Evolutionary conservation across 1,140 invertebrate genomes (phyloP).

Genomic region (Nasonia giraulti): DNA sequence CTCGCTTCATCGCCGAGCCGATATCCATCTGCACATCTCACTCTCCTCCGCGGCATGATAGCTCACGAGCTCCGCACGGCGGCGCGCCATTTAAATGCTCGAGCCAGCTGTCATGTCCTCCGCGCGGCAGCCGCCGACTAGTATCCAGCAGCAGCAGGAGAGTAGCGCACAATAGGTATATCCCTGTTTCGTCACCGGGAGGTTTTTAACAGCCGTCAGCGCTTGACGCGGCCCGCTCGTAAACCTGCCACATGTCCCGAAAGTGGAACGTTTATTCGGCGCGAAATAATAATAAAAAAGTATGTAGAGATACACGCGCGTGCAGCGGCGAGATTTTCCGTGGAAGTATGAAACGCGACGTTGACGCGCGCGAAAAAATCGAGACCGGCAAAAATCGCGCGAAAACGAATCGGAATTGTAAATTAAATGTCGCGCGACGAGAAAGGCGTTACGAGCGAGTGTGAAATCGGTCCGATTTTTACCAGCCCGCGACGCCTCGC

Average conservation of each 20-base stretch:
- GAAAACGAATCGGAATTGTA: constrained; percentile 17
- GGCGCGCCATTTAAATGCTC: constrained; percentile 49
- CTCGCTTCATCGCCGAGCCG: neutral
- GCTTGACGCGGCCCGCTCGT: constrained; percentile 40
- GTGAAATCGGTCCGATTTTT: constrained; percentile 11
- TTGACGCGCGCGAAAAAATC: neutral
- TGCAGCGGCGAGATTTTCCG: neutral
- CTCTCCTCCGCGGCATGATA: neutral
- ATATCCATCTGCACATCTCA: constrained; percentile 34
- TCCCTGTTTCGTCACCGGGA: constrained; percentile 36
- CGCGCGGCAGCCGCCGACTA: constrained; percentile 16
- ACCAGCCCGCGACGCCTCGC: neutral
- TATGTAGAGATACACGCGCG: neutral
- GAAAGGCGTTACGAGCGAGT: constrained; percentile 11
- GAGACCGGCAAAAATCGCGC: no score
- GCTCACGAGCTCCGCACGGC: neutral
- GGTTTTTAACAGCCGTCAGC: constrained; percentile 50
- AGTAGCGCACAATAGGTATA: constrained; percentile 43
- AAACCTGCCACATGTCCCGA: constrained; percentile 53
- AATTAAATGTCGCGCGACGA: neutral
- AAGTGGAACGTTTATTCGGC: constrained; percentile 49
- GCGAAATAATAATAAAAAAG: constrained; percentile 24
- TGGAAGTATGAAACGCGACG: neutral
- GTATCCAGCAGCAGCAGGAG: constrained; percentile 40
- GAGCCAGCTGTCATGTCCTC: constrained; percentile 49